Evolutionary conservation across 2,113 vertebrate species (phyloP).

Genomic region (Tupaia chinensis): DNA sequence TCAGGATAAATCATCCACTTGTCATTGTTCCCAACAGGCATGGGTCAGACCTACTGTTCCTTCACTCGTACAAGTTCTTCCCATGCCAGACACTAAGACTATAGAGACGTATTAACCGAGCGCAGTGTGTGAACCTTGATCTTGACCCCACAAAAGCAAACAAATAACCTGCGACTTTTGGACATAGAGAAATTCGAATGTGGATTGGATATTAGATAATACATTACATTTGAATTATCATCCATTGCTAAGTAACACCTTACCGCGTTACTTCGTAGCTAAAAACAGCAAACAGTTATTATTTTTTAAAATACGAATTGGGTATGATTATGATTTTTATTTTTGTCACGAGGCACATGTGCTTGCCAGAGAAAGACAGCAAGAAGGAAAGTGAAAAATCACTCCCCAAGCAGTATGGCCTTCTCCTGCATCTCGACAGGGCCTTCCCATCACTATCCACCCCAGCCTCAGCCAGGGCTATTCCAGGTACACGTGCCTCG

Average conservation of each 20-base stretch:
- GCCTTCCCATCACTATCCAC: too few relatives aligned
- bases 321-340: too few relatives aligned
- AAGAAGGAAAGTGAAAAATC: too few relatives aligned
- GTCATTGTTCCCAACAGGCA: not conserved
- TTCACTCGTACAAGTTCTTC: not conserved
- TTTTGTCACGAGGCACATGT: too few relatives aligned
- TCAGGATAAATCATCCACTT: not conserved
- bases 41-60: not conserved
- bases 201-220: not conserved
- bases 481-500: too few relatives aligned
- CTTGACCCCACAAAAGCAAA: not conserved
- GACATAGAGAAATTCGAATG: not conserved
- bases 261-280: not conserved
- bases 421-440: too few relatives aligned
- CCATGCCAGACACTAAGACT: not conserved
- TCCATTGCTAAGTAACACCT: not conserved
- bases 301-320: too few relatives aligned
- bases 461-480: too few relatives aligned
- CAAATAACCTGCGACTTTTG: not conserved
- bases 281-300: not conserved
- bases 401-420: too few relatives aligned
- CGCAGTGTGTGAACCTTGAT: not conserved
- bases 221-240: not conserved
- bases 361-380: too few relatives aligned
- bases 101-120: not conserved